Evolutionary conservation across 2,888 invertebrate species (phyloP).

Genomic region (Salpingus planirostris): DNA sequence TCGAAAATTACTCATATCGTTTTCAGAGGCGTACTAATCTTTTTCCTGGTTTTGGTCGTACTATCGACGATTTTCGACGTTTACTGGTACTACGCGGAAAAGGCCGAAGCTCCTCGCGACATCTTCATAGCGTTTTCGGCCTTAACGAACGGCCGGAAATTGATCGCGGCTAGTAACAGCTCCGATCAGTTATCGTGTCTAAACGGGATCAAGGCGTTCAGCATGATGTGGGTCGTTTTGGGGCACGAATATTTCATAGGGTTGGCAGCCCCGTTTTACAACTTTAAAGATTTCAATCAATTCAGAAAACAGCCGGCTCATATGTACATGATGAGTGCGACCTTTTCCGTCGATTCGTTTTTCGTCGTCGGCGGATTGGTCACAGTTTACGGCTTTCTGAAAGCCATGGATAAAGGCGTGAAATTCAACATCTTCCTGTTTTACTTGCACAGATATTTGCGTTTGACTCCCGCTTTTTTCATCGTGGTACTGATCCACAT

Average conservation of each 20-base stretch:
- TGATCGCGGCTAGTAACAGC: conserved; percentile 5
- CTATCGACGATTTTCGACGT: conserved; percentile 2
- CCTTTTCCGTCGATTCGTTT: conserved; percentile 53
- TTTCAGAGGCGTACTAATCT: conserved; percentile 4
- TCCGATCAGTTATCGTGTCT: too few relatives aligned
- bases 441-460: conserved; percentile 10
- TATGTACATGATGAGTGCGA: conserved; percentile 33
- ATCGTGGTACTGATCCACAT: background rate
- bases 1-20: background rate
- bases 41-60: background rate
- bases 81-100: conserved; percentile 1
- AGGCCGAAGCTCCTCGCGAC: conserved; percentile 4
- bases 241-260: too few relatives aligned
- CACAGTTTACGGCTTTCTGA: conserved; percentile 39
- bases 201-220: too few relatives aligned
- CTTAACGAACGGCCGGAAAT: conserved; percentile 10
- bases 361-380: conserved; percentile 52
- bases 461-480: conserved; percentile 31
- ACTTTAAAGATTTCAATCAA: too few relatives aligned
- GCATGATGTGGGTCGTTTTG: too few relatives aligned
- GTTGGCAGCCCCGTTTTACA: too few relatives aligned
- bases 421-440: conserved; percentile 29
- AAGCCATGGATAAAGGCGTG: conserved; percentile 24
- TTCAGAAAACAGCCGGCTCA: conserved; percentile 4
- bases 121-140: conserved; percentile 9